Base-by-base conservation (phyloP, 2,113 vertebrate genomes). In the Eretmochelys imbricata region DNA sequence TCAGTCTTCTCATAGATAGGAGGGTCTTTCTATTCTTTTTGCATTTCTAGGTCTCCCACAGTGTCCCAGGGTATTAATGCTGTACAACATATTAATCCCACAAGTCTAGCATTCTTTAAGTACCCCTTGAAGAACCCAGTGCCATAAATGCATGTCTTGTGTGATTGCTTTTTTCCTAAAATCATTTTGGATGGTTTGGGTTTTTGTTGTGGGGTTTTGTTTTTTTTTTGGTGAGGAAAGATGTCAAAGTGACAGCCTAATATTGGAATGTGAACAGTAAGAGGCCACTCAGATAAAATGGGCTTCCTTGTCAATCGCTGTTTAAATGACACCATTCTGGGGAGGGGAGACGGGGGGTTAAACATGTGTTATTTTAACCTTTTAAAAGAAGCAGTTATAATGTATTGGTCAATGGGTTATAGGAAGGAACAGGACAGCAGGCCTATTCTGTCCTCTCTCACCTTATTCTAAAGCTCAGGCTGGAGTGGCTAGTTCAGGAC, bases 311-410 rank as follows among this genome's bases (percentile, higher is more conserved):
- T 89, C 65, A 94, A 79, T 90, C 76, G 22, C 79, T 92, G 51
- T 94, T 94, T 93, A 85, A 93, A 83, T 49, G 53, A 62, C 49
- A 80, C 83, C 84, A 72, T 79, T 84, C 89, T 95, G 51, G 78
- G 88, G 31, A 27, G 93, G 51, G 87, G 93, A 85, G 54, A 6
- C 27, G 75, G 50, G 50, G 50, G 50, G 16, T 17, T 88, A 82
- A 13, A 92, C 76, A 48, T 7, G 24, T 54, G 90, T 59, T 54
- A 88, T 25, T 72, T 84, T 59, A 46, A 12, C 80, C 48, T n/a
- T 69, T 84, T 10, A 76, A 91, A 62, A 62, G 80, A 92, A 27
- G 42, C 62, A 69, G 87, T 48, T 29, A 69, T 91, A 85, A 78
- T 1, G 1, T 50, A 86, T 24, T 49, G 55, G 55, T 42, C 55